Evolutionary conservation across 2,888 invertebrate genomes (phyloP).

Genomic region (Hydriomena furcata): DNA sequence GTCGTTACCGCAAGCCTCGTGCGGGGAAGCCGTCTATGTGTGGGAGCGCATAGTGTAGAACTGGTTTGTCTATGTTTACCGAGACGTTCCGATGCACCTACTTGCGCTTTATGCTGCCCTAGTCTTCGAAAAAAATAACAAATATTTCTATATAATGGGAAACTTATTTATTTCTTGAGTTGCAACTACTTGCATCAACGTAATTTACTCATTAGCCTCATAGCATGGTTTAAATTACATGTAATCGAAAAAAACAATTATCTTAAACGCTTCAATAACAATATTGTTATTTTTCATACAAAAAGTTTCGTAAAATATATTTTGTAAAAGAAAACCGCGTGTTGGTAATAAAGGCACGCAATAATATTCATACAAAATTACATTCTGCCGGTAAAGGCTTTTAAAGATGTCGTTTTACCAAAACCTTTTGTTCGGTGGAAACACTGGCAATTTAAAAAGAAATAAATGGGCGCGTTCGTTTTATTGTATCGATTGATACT

Average conservation of each 20-base stretch:
- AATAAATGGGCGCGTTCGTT: constrained; percentile 52
- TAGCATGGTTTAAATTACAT: constrained; percentile 16
- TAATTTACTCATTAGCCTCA: constrained; percentile 16
- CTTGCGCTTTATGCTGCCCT: constrained; percentile 49
- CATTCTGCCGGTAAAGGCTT: constrained; percentile 54
- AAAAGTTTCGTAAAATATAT: constrained; percentile 30
- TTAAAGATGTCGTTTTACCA: constrained; percentile 58
- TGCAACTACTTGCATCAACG: neutral
- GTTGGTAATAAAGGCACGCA: constrained; percentile 54
- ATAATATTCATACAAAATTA: constrained; percentile 55
- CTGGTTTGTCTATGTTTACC: constrained; percentile 68
- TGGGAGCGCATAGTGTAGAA: constrained; percentile 69
- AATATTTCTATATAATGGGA: neutral
- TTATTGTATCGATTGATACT: constrained; percentile 43
- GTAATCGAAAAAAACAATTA: constrained; percentile 12
- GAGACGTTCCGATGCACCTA: constrained; percentile 44
- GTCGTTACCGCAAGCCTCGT: constrained; percentile 66
- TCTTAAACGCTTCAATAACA: constrained; percentile 34
- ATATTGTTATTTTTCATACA: constrained; percentile 29
- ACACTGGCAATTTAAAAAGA: constrained; percentile 52
- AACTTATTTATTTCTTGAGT: neutral
- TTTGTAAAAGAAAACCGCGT: constrained; percentile 55
- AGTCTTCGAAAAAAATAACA: constrained; percentile 22
- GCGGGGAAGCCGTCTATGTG: constrained; percentile 74
- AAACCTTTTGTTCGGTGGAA: constrained; percentile 58